Evolutionary conservation across 2,888 invertebrate genomes (phyloP).

Genomic region (Nysson spinosus): DNA sequence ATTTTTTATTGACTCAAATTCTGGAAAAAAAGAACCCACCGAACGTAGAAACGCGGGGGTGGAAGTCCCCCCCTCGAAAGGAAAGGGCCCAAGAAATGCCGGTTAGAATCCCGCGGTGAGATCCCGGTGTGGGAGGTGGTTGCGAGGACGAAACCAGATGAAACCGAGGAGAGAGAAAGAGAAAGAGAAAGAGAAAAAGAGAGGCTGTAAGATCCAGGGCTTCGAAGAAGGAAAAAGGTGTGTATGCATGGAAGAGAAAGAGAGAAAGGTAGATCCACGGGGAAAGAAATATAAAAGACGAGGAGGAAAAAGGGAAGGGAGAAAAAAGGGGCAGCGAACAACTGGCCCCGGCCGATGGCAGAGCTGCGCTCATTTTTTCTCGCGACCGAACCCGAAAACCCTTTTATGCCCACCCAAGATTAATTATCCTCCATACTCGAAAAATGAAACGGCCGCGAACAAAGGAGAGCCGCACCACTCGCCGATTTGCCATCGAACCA

Average conservation of each 20-base stretch:
- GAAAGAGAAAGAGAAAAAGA: slow-evolving; percentile 32
- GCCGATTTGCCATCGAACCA: slow-evolving; percentile 34
- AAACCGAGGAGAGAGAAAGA: no score
- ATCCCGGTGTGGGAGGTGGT: slow-evolving; percentile 62
- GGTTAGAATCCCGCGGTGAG: slow-evolving; percentile 55
- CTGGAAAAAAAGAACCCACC: slow-evolving; percentile 58
- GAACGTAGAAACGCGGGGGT: slow-evolving; percentile 8
- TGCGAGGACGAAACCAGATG: slow-evolving; percentile 56
- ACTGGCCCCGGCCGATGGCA: slow-evolving; percentile 59
- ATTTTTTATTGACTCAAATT: slow-evolving; percentile 73
- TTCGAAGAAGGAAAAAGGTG: slow-evolving; percentile 24
- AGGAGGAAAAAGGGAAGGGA: slow-evolving; percentile 34
- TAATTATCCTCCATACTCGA: slow-evolving; percentile 76
- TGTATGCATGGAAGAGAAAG: slow-evolving; percentile 39
- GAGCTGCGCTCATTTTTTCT: slow-evolving; percentile 74
- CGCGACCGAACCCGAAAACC: slow-evolving; percentile 75
- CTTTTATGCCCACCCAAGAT: slow-evolving; percentile 76
- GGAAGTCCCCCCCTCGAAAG: no score
- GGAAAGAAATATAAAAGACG: slow-evolving; percentile 55
- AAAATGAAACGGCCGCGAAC: slow-evolving; percentile 71
- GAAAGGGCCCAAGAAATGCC: slow-evolving; percentile 45
- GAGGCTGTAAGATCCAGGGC: no score
- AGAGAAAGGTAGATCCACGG: slow-evolving; percentile 16
- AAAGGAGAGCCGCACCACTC: slow-evolving; percentile 55
- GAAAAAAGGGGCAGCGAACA: slow-evolving; percentile 59